A percentile compares a stretch with the other conserved stretches of the same genome.
These are phyloP conservation scores for Craniophora ligustri DNA, from an alignment of 2,888 invertebrate genomes.

Conservation along the genomic window DNA sequence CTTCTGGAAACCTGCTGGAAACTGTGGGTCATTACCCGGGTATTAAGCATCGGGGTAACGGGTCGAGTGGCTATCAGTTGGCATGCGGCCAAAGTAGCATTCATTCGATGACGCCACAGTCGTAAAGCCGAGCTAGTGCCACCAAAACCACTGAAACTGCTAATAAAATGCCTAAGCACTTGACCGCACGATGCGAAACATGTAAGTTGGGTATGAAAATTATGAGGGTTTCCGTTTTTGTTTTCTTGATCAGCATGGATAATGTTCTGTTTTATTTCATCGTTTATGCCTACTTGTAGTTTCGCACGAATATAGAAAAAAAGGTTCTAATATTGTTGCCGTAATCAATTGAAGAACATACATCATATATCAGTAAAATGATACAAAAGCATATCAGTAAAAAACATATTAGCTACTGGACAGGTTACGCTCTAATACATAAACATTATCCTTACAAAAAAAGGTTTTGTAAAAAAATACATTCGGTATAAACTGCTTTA, in stretches of 20 bases:
- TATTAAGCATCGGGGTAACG: slow-evolving; percentile 73
- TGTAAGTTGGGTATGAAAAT: slow-evolving; percentile 41
- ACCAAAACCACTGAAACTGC: slow-evolving; percentile 45
- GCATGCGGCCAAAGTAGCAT: slow-evolving; percentile 78
- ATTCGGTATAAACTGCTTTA: slow-evolving; percentile 2
- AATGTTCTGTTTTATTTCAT: slow-evolving; percentile 20
- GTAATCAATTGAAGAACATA: too few species aligned
- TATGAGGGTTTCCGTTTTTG: slow-evolving; percentile 18
- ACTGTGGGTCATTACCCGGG: slow-evolving; percentile 80
- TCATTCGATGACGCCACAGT: slow-evolving; percentile 74
- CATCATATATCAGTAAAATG: too few species aligned
- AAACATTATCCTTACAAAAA: not conserved
- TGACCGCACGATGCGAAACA: slow-evolving; percentile 30
- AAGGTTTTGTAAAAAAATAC: not conserved
- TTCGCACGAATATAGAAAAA: not conserved
- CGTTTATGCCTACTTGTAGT: not conserved
- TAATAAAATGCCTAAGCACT: slow-evolving; percentile 51
- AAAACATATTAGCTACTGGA: not conserved
- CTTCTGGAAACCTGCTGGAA: slow-evolving; percentile 65
- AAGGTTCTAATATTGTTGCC: too few species aligned
- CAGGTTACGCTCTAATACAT: not conserved
- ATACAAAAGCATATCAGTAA: too few species aligned
- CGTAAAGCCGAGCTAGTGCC: slow-evolving; percentile 47
- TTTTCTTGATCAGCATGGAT: slow-evolving; percentile 15
- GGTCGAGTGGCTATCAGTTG: slow-evolving; percentile 83